Evolutionary conservation across 2,113 vertebrate species (phyloP), one percentile per base, ranked within the genome.

Genomic region (Gnathonemus longibarbis): DNA sequence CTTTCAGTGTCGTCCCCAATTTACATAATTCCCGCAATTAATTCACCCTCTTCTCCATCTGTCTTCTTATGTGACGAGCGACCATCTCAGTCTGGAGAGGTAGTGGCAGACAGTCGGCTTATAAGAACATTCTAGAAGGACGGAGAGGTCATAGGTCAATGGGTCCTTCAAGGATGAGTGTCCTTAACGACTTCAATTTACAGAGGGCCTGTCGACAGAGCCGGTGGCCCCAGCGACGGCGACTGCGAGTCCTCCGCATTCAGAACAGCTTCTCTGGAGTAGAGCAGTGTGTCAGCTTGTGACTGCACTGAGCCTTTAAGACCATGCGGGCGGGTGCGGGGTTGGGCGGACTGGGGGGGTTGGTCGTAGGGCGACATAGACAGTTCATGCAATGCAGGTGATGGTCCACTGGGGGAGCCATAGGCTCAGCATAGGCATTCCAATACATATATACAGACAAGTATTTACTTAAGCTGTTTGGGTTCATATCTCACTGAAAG

Each of bases 131-230:
- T 95, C 95, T 94, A 94, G 92, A 89, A 89, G 80, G 91, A 90
- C 50, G 48, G 93, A 94, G 94, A 93, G 62, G 62, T 93, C 93
- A 93, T 93, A 93, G 94, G 93, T 95, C 89, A 93, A 95, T 94
- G 91, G 92, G 93, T 92, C 91, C 89, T 91, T 93, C 94, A 95
- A 95, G 94, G 94, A 95, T 94, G 88, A 95, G 94, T 93, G 94
- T 95, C 93, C 93, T 94, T 94, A 93, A 94, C 91, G 27, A 19
- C 70, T 77, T 52, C 49, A 53, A 27, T 53, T 49, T 52, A 27
- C 31, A 19, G 74, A 35, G 15, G 74, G 74, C 31, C 31, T 19
- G 35, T 19, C 4, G 31, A 24, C 83, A 46, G 27, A 39, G 27
- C 31, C 5, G 21, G 53, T n/a, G 87, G 85, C 27, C 27, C 5